Evolutionary conservation across 2,797 vertebrate species (phyloP).

Genomic region (Semaprochilodus insignis): DNA sequence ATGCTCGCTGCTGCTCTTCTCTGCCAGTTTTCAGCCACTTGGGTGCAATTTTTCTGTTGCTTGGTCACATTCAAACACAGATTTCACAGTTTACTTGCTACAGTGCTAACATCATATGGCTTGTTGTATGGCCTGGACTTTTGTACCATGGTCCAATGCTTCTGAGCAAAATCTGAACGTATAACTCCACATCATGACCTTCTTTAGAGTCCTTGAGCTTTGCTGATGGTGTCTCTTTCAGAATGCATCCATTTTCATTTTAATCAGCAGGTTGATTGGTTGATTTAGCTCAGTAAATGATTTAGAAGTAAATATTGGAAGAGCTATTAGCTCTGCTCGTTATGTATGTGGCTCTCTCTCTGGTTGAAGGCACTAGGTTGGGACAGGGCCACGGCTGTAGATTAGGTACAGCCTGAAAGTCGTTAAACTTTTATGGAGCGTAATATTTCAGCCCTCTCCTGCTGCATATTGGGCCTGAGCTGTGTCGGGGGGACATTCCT

Average conservation of each 20-base stretch:
- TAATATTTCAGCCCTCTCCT: slow-evolving; percentile 72
- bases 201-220: background rate
- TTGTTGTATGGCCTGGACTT: too few relatives aligned
- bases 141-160: too few relatives aligned
- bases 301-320: slow-evolving; percentile 18
- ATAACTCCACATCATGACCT: background rate
- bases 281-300: slow-evolving; percentile 17
- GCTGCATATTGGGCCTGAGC: slow-evolving; percentile 64
- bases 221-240: background rate
- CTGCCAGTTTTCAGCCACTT: too few relatives aligned
- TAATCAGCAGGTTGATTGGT: slow-evolving; percentile 24
- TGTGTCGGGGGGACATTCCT: slow-evolving; percentile 58
- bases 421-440: slow-evolving; percentile 76
- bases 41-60: background rate
- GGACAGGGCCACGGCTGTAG: slow-evolving; percentile 62
- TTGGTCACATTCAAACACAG: background rate
- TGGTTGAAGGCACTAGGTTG: slow-evolving; percentile 20
- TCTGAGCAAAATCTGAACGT: too few relatives aligned
- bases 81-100: too few relatives aligned
- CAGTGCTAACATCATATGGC: too few relatives aligned
- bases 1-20: too few relatives aligned
- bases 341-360: background rate
- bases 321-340: slow-evolving; percentile 5
- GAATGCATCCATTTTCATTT: background rate
- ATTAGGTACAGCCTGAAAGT: slow-evolving; percentile 68